phyloP scores from a whole-genome alignment of 2,888 invertebrate species.

The Drosophila pseudotakahashii region DNA sequence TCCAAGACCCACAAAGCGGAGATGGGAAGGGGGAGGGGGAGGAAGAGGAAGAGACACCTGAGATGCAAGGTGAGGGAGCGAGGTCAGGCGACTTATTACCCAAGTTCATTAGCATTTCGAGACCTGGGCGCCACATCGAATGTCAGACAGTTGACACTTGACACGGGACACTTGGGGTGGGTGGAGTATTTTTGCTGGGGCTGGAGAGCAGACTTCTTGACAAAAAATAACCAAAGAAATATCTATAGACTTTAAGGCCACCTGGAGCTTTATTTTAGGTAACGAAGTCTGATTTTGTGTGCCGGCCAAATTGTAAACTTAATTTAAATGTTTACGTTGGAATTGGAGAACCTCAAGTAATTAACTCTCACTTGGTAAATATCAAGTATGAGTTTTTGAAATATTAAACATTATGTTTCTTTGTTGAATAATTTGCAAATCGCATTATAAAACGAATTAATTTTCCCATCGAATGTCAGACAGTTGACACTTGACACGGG shows the following conservation, averaged over 20 bases:
- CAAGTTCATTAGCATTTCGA: conserved; percentile 76
- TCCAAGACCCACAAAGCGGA: too few relatives aligned
- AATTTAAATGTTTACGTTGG: not conserved
- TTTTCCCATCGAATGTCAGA: conserved; percentile 41
- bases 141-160: conserved; percentile 49
- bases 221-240: not conserved
- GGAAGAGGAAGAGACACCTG: conserved; percentile 12
- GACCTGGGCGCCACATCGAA: conserved; percentile 45
- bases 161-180: conserved; percentile 16
- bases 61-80: not conserved
- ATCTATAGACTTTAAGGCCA: conserved; percentile 1
- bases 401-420: too few relatives aligned
- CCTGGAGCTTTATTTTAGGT: not conserved
- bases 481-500: conserved; percentile 46
- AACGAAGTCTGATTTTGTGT: not conserved
- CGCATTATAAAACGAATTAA: too few relatives aligned
- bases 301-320: not conserved
- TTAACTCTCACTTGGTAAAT: too few relatives aligned
- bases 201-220: not conserved
- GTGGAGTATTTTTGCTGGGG: too few relatives aligned
- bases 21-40: too few relatives aligned
- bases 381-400: too few relatives aligned
- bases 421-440: too few relatives aligned
- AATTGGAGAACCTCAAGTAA: too few relatives aligned
- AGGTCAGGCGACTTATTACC: conserved; percentile 55